A percentile compares a stretch with the other conserved stretches of the same genome.
These are phyloP conservation scores for Myotis yumanensis DNA, from an alignment of 2,113 vertebrate species.

Conservation along the genomic window DNA sequence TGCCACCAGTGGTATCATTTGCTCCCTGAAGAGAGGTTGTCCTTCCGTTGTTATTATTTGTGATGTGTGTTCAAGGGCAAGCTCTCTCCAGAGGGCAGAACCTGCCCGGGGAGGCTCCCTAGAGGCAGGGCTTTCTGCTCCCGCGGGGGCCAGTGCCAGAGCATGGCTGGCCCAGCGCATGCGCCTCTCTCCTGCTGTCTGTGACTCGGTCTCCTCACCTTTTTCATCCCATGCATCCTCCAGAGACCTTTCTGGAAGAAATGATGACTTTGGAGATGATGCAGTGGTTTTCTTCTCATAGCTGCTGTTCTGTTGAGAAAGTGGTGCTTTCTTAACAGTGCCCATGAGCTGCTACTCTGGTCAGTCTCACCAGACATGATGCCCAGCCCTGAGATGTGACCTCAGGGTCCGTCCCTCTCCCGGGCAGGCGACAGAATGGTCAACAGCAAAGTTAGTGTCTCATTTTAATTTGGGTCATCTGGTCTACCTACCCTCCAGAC, in stretches of 20 bases:
- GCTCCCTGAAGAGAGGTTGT: slow-evolving; percentile 42
- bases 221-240: fast-evolving
- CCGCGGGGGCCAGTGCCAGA: not conserved
- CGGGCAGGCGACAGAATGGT: fast-evolving
- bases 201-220: not conserved
- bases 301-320: not conserved
- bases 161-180: fast-evolving
- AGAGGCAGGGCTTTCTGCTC: not conserved
- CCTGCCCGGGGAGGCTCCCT: not conserved
- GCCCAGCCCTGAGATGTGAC: not conserved
- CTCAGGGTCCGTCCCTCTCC: not conserved
- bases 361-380: fast-evolving
- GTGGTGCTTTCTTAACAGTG: fast-evolving
- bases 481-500: fast-evolving
- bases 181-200: not conserved
- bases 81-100: slow-evolving; percentile 40
- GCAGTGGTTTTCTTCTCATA: not conserved
- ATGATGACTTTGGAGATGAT: not conserved
- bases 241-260: not conserved
- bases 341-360: fast-evolving
- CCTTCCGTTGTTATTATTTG: not conserved
- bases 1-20: not conserved
- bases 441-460: fast-evolving
- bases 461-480: no score
- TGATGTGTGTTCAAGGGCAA: not conserved